A percentile compares a stretch with the other conserved stretches of the same genome.
These are phyloP conservation scores for Microchirus variegatus DNA, from an alignment of 2,797 vertebrate genomes.

Conservation along the genomic window DNA sequence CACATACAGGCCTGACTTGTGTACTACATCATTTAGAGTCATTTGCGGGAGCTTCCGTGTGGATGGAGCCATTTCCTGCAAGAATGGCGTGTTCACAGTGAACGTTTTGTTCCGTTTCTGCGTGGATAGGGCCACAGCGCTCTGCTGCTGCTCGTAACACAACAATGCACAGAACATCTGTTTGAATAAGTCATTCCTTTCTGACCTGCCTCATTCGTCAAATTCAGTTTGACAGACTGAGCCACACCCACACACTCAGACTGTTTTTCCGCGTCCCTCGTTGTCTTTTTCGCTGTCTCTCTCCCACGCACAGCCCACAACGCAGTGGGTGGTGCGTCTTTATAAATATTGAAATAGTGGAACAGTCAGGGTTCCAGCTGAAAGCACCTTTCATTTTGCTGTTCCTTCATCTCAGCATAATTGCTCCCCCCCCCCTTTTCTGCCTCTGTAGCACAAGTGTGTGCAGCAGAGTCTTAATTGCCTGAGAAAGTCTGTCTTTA, in stretches of 20 bases:
- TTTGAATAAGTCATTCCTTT: constrained; percentile 80
- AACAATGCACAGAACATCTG: constrained; percentile 61
- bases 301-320: constrained; percentile 46
- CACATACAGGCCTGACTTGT: too few relatives aligned
- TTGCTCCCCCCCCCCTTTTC: constrained; percentile 68
- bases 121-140: constrained; percentile 6
- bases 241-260: constrained; percentile 72
- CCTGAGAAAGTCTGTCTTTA: constrained; percentile 66
- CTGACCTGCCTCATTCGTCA: constrained; percentile 72
- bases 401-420: constrained; percentile 79
- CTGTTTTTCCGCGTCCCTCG: constrained; percentile 61
- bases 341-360: constrained; percentile 84
- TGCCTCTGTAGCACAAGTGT: constrained; percentile 56
- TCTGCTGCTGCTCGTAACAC: constrained; percentile 59
- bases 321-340: constrained; percentile 76
- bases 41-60: too few relatives aligned
- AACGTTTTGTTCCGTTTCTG: too few relatives aligned
- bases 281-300: constrained; percentile 31
- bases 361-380: constrained; percentile 80
- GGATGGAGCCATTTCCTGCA: too few relatives aligned
- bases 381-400: constrained; percentile 82
- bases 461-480: constrained; percentile 72
- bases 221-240: constrained; percentile 69
- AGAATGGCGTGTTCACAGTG: too few relatives aligned
- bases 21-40: too few relatives aligned